phyloP scores from a whole-genome alignment of 1,140 invertebrate genomes.

The Vanessa atalanta region DNA sequence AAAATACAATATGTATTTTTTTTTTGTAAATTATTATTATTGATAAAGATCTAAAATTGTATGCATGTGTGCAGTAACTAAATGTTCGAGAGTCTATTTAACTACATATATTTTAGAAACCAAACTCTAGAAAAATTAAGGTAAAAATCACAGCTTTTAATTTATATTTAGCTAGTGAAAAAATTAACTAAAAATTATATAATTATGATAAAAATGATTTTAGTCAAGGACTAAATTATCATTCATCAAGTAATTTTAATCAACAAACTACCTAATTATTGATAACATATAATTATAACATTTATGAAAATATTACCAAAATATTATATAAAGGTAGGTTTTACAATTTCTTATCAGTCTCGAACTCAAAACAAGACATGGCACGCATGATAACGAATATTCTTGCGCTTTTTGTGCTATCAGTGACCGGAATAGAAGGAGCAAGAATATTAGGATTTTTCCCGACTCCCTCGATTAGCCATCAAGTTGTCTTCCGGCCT shows the following conservation, averaged over 20 bases:
- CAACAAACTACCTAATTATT: neutral
- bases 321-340: slow-evolving; percentile 12
- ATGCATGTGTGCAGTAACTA: no score
- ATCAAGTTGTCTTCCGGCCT: slow-evolving; percentile 72
- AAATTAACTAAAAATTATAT: neutral
- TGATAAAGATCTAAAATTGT: no score
- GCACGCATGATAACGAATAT: slow-evolving; percentile 6
- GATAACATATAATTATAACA: slow-evolving; percentile 11
- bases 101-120: no score
- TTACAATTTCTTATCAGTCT: slow-evolving; percentile 4
- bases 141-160: no score
- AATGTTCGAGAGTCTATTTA: no score
- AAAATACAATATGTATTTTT: no score
- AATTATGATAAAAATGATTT: neutral
- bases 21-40: no score
- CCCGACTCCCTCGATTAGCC: slow-evolving; percentile 72
- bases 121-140: no score
- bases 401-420: slow-evolving; percentile 8
- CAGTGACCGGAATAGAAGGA: slow-evolving; percentile 4
- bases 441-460: slow-evolving; percentile 74
- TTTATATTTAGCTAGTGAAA: no score
- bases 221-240: neutral
- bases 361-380: slow-evolving; percentile 22
- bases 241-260: neutral
- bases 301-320: slow-evolving; percentile 9